Evolutionary conservation across 2,888 invertebrate genomes (phyloP), one percentile per base, ranked within the genome.

Genomic region (Charanyca ferruginea): DNA sequence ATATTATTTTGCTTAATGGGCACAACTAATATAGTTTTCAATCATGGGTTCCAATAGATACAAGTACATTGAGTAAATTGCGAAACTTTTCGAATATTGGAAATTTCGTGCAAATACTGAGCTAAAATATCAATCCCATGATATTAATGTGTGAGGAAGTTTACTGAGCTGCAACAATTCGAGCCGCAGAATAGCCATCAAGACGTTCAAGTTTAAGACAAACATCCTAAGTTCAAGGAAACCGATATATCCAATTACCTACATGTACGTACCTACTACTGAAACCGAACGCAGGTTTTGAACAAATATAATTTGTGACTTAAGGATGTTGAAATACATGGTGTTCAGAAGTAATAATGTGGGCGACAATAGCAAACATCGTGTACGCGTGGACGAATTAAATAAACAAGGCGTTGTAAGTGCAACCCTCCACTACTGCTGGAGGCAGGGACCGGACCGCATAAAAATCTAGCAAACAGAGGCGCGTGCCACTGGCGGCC

Each of bases 401-500:
- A 89, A 90, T 89, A 90, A 90, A 90, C 87, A 86, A 76, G 65
- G 68, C 38, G 48, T 63, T 67, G 60, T 73, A 64, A 69, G 69
- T 70, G 54, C 66, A 64, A 51, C 20, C 42, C 63, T 66, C 45
- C 59, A 59, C 57, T 32, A 38, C 25, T 53, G 45, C 47, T 3
- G 23, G 60, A 49, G 61, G 53, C 44, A 53, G 66, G 45, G 47
- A 38, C 68, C 61, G 77, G 80, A 77, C 71, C 45, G 54, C 65
- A 66, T 70, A 74, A 79, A 85, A 83, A 74, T 47, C 73, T 62
- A 52, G 64, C 59, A 57, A 59, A 58, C 62, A 67, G 73, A 71
- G 77, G 81, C 80, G 83, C 81, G 83, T 88, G 87, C 83, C 79
- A 73, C 74, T 81, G 88, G 85, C 88, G 81, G 77, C 76, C 89